Evolutionary conservation across 2,113 vertebrate genomes (phyloP), one percentile per base, ranked within the genome.

Genomic region (Aegypius monachus): DNA sequence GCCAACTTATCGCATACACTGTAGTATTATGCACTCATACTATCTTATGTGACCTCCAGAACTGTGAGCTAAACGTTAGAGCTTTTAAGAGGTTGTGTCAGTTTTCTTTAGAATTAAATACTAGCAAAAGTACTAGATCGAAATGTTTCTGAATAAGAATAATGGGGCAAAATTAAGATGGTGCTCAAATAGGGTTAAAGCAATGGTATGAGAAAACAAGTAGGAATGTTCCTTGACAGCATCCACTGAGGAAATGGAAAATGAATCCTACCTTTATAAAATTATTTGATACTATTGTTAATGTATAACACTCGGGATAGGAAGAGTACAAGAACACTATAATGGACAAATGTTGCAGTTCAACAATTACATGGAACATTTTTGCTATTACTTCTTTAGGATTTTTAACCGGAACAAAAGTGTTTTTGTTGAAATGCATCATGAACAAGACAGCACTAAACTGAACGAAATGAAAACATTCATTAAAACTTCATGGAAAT

Each of bases 401-500:
- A 79, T 56, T 91, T 87, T 89, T 72, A 59, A 91, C 38, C 47
- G 29, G 42, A 92, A 90, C 19, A 50, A 8, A 78, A 89, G 8
- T 58, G 38, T 10, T 74, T 85, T 80, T 82, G 66, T 82, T 80
- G 40, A 93, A 86, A 40, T 74, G 36, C 36, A 53, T 68, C 43
- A 21, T 20, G 56, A 89, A 71, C 48, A 77, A 89, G 74, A 79
- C 72, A 81, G 58, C 31, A 38, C n/a, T 88, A 88, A 87, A 93
- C 71, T 62, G 16, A 40, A 50, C 48, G 42, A 84, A 88, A 84
- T 23, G 47, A 52, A 92, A 90, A 45, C 31, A n/a, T 75, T 84
- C 67, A 93, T 93, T 90, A 95, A 93, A 94, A 88, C 72, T 93
- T 97, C 61, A 91, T 42, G 34, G 62, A 93, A 95, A 84, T 3